Conservation (phyloP, 2,797 vertebrate genomes). For the Hoplostethus atlanticus region DNA sequence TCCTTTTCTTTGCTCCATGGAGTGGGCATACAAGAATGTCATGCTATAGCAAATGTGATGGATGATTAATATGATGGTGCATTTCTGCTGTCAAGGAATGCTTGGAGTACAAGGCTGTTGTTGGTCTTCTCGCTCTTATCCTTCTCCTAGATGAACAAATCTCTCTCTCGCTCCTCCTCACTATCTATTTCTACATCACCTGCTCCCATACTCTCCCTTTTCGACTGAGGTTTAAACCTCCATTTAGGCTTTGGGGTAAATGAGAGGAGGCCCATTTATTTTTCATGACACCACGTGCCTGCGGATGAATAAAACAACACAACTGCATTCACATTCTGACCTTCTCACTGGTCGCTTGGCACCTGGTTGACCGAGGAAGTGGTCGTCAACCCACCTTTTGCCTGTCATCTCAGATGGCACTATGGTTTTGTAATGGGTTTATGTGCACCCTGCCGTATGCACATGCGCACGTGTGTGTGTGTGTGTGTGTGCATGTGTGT, state of each 20-base stretch:
- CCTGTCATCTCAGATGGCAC: constrained; percentile 1
- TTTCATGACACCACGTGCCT: constrained; percentile 77
- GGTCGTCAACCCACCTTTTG: background rate
- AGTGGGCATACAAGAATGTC: background rate
- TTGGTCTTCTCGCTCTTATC: background rate
- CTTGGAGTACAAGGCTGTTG: too few relatives aligned
- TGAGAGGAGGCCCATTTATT: constrained; percentile 77
- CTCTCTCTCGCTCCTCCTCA: background rate
- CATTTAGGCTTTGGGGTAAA: constrained; percentile 75
- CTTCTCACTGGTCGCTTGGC: constrained; percentile 67
- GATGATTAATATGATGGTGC: background rate
- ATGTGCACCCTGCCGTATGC: background rate
- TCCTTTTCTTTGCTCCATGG: background rate
- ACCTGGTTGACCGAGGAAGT: constrained; percentile 47
- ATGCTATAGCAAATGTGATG: background rate
- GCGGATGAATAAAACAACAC: constrained; percentile 77
- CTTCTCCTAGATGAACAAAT: background rate
- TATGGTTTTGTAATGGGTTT: background rate
- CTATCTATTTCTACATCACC: constrained; percentile 19
- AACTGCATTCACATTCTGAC: constrained; percentile 65
- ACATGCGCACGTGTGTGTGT: constrained; percentile 11
- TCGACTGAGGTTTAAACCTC: constrained; percentile 65
- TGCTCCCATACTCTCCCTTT: constrained; percentile 74
- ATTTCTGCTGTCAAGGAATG: background rate
- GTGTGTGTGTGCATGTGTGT: constrained; percentile 5